Evolutionary conservation across 2,797 vertebrate genomes (phyloP), one percentile per base, ranked within the genome.

Genomic region (Sparidentex hasta): DNA sequence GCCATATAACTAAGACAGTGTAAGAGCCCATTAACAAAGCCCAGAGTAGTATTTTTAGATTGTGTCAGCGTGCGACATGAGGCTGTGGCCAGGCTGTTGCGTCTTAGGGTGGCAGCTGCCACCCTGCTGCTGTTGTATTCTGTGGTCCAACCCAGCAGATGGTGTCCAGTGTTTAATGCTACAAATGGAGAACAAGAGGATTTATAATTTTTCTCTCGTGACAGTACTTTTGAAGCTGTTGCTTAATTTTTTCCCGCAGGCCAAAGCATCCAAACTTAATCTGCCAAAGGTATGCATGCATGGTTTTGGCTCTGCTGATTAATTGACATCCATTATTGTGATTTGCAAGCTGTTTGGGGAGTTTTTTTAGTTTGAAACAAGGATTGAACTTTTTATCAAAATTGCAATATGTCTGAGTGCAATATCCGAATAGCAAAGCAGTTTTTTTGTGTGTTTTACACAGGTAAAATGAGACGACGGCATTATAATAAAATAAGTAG

Each of bases 161-260:
- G 95, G 95, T 80, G 85, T 86, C 81, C 93, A 87, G 81, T 90
- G 88, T 90, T 90, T 92, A 94, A 95, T 92, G 90, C 87, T 93
- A 94, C 92, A 93, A 94, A 94, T 88, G 90, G 89, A 90, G 84
- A 94, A 93, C 87, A 92, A 92, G 87, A 84, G 92, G 93, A 94
- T 95, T 94, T 92, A 83, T 81, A 11, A 75, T 65, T 82, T 83
- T 76, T 66, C 85, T 90, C 90, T 90, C 73, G 77, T 88, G 90
- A 90, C 85, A 73, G 79, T 86, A 90, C 89, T 87, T 86, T 78
- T 76, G 73, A 84, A 76, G 76, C 88, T 74, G 76, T 86, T 84
- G 57, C 86, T 89, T 83, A 29, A 76, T 86, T 88, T 88, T 66
- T 64, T 27, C 27, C 76, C 64, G 52, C 12, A 29, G 38, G 38